A percentile compares a stretch with the other conserved stretches of the same genome.
These are phyloP conservation scores for Smithornis capensis DNA, from an alignment of 2,113 vertebrate genomes.

Conservation along the genomic window DNA sequence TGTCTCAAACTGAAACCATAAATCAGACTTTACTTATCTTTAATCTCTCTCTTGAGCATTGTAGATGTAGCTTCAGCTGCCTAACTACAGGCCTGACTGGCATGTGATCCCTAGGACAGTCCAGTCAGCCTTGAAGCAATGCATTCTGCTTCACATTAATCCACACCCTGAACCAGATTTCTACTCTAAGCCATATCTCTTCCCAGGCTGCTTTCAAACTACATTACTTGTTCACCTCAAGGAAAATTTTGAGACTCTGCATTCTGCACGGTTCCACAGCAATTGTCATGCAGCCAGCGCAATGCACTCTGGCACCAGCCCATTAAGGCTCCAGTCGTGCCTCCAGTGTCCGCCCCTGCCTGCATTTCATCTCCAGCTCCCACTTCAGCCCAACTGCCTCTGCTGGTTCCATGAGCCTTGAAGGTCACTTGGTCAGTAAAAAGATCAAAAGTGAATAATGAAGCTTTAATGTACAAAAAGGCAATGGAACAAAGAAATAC, in stretches of 20 bases:
- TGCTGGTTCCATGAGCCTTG: background rate
- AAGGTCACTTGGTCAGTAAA: conserved; percentile 14
- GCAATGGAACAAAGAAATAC: background rate
- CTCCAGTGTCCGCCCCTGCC: background rate
- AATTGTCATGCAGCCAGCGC: background rate
- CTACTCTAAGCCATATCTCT: background rate
- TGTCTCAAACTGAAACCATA: conserved; percentile 41
- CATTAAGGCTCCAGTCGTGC: background rate
- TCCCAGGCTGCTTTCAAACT: background rate
- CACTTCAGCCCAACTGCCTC: background rate
- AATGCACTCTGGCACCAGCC: background rate
- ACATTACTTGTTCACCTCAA: background rate
- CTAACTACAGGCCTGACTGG: conserved; percentile 2
- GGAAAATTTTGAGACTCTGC: background rate
- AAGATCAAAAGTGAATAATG: background rate
- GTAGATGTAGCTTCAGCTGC: background rate
- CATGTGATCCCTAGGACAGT: conserved; percentile 17
- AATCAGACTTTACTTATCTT: conserved; percentile 51
- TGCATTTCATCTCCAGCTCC: background rate
- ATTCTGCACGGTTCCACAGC: accelerated
- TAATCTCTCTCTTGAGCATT: conserved; percentile 53
- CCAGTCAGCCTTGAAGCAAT: background rate
- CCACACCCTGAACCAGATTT: background rate
- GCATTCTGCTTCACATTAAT: background rate
- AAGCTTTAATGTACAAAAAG: background rate